Conservation (phyloP, 2,113 vertebrate species). For the Mesembrinibis cayennensis region DNA sequence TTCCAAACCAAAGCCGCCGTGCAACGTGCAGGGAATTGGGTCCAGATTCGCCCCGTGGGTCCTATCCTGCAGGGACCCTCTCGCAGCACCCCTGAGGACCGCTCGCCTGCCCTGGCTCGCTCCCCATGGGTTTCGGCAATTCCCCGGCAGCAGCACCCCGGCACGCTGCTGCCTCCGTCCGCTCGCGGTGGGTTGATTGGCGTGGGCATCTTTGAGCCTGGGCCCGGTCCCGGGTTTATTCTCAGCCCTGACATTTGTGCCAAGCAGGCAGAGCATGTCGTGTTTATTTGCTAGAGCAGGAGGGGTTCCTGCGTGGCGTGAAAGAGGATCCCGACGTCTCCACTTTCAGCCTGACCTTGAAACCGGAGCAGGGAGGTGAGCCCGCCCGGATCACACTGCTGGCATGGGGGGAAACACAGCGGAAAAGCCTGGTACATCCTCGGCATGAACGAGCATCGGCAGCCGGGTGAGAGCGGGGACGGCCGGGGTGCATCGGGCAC, state of each 20-base stretch:
- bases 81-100: rapidly evolving
- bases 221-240: constrained; percentile 25
- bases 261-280: not conserved
- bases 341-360: constrained; percentile 55
- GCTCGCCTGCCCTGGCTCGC: rapidly evolving
- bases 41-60: rapidly evolving
- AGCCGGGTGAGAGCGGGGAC: rapidly evolving
- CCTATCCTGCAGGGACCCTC: not conserved
- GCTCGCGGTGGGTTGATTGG: not conserved
- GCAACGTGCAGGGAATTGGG: rapidly evolving
- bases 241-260: constrained; percentile 62
- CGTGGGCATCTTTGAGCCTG: not conserved
- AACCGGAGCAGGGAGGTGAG: not conserved
- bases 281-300: not conserved
- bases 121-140: rapidly evolving
- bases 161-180: not conserved
- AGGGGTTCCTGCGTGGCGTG: not conserved
- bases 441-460: not conserved
- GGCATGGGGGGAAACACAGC: rapidly evolving
- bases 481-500: not conserved
- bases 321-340: constrained; percentile 38
- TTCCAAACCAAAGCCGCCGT: not conserved
- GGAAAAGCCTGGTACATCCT: not conserved
- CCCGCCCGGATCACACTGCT: not conserved
- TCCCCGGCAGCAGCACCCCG: not conserved